Conservation (phyloP, 2,113 vertebrate species). For the Albula goreensis region DNA sequence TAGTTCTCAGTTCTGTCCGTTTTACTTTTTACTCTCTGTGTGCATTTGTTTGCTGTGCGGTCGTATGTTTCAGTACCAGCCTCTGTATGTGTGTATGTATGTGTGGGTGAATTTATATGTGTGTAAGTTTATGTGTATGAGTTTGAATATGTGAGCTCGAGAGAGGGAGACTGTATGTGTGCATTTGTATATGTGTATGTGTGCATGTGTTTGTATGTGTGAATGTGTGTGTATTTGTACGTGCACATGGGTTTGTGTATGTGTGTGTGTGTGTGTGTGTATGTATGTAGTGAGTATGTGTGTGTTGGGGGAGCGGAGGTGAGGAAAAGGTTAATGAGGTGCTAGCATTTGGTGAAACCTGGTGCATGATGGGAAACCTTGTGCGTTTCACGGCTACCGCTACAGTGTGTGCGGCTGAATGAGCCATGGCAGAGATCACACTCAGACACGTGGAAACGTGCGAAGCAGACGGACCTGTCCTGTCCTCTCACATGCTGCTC, state of each 20-base stretch:
- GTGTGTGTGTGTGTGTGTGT: no score
- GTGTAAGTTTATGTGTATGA: slow-evolving; percentile 14
- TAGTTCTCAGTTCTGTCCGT: no score
- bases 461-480: slow-evolving; percentile 69
- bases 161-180: slow-evolving; percentile 24
- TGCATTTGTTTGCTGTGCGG: neutral
- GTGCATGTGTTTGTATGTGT: neutral
- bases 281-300: no score
- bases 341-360: neutral
- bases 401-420: neutral
- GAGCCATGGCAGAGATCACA: neutral
- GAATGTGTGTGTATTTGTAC: no score
- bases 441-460: neutral
- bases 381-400: neutral
- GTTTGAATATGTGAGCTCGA: neutral
- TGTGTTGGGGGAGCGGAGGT: neutral
- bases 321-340: neutral
- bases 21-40: no score
- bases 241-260: no score
- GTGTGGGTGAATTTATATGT: no score
- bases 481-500: slow-evolving; percentile 62
- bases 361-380: no score
- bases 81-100: slow-evolving; percentile 7
- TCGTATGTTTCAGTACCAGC: no score
- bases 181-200: slow-evolving; percentile 7